Conservation (phyloP, 2,888 invertebrate species). For the Morpho achilles region DNA sequence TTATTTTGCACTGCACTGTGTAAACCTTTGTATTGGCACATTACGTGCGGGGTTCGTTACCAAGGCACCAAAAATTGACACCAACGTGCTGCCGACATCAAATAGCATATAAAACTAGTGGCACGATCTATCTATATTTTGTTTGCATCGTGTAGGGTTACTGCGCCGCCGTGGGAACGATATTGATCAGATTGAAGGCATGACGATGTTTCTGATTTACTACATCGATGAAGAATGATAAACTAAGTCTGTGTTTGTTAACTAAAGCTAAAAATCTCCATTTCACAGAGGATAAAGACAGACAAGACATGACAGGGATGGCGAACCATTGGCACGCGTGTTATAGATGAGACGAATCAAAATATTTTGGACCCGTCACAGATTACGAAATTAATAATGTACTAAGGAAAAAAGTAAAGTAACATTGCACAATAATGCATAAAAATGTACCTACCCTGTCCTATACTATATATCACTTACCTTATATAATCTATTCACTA, state of each 20-base stretch:
- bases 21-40: constrained; percentile 41
- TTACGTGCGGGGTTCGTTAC: constrained; percentile 47
- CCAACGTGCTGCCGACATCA: constrained; percentile 43
- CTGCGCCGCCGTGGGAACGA: constrained; percentile 60
- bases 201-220: constrained; percentile 44
- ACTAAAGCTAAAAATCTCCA: constrained; percentile 21
- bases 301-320: too few relatives aligned
- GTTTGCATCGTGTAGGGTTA: constrained; percentile 49
- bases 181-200: constrained; percentile 63
- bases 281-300: background rate
- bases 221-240: constrained; percentile 40
- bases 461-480: too few relatives aligned
- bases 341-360: too few relatives aligned
- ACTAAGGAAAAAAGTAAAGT: too few relatives aligned
- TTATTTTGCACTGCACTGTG: constrained; percentile 23
- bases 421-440: too few relatives aligned
- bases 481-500: too few relatives aligned
- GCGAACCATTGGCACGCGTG: background rate
- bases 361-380: too few relatives aligned
- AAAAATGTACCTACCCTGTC: too few relatives aligned
- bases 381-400: too few relatives aligned
- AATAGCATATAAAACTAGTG: constrained; percentile 36
- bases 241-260: constrained; percentile 36
- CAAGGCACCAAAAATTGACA: constrained; percentile 42
- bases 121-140: constrained; percentile 30